These are phyloP conservation scores for Stenurella melanura DNA, from an alignment of 2,888 invertebrate genomes.

Conservation along the genomic window DNA sequence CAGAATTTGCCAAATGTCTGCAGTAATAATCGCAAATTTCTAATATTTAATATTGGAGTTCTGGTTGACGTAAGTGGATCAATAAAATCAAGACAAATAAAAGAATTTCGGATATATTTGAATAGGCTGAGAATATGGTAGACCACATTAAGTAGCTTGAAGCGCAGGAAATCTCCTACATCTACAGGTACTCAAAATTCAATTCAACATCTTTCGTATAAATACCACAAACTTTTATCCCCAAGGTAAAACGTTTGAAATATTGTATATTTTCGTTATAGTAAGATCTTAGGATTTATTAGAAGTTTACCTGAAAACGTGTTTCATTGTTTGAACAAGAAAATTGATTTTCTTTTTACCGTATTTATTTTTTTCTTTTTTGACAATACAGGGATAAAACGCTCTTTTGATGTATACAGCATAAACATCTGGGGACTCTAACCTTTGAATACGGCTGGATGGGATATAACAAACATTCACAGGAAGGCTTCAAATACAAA, in stretches of 20 bases:
- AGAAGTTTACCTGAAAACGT: neutral
- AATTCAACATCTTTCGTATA: neutral
- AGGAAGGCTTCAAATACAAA: neutral
- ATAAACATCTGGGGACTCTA: neutral
- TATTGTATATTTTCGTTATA: neutral
- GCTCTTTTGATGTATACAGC: neutral
- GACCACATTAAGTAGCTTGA: neutral
- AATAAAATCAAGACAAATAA: neutral
- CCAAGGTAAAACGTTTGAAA: constrained; percentile 1
- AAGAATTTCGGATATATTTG: neutral
- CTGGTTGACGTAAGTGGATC: neutral
- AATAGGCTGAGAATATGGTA: neutral
- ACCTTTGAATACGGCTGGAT: neutral
- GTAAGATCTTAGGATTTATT: neutral
- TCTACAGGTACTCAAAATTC: constrained; percentile 6
- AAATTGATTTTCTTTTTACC: neutral
- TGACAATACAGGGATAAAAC: neutral
- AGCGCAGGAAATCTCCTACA: neutral
- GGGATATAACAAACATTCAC: neutral
- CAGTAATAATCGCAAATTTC: no score
- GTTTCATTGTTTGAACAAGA: neutral
- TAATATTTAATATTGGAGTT: neutral
- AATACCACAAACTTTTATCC: neutral
- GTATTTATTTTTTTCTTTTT: constrained; percentile 6
- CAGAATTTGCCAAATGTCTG: no score